Percentiles rank a stretch among this genome's conserved stretches.
These are phyloP conservation scores for Hipparchia semele DNA, from an alignment of 2,888 invertebrate genomes.

Conservation along the genomic window DNA sequence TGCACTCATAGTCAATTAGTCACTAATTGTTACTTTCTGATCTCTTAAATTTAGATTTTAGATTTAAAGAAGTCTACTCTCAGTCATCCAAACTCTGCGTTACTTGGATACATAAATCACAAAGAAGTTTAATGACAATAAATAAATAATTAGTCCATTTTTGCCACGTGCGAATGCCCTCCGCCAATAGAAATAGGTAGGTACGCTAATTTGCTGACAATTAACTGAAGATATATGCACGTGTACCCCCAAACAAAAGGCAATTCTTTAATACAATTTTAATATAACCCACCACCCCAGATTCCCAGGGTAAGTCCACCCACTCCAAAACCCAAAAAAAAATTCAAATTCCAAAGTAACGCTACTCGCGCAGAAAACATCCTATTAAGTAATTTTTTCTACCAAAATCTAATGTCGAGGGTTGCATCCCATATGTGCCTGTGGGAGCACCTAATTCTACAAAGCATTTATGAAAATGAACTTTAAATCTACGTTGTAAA, in stretches of 20 bases:
- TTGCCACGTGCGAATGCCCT: too few relatives aligned
- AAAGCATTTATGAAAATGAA: conserved; percentile 41
- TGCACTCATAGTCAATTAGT: too few relatives aligned
- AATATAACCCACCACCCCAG: conserved; percentile 40
- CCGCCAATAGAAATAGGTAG: neutral
- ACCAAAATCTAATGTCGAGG: conserved; percentile 75
- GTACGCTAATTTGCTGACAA: neutral
- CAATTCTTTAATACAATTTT: conserved; percentile 40
- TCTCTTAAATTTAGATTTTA: too few relatives aligned
- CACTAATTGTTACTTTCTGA: too few relatives aligned
- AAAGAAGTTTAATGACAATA: too few relatives aligned
- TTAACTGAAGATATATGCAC: conserved; percentile 23
- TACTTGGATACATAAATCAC: too few relatives aligned
- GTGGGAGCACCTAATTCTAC: conserved; percentile 57
- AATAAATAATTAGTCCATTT: too few relatives aligned
- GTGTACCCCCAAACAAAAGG: conserved; percentile 33
- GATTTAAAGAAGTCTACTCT: too few relatives aligned
- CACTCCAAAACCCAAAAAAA: conserved; percentile 50
- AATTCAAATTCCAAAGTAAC: conserved; percentile 51
- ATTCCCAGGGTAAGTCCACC: conserved; percentile 44
- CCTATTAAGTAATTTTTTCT: conserved; percentile 80
- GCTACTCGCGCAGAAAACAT: conserved; percentile 76
- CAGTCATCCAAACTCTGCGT: too few relatives aligned
- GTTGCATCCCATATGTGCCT: conserved; percentile 75
- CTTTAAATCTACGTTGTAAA: conserved; percentile 41